Conservation (phyloP, 92 coral and sea anemone genomes). For the Palythoa grandis region DNA sequence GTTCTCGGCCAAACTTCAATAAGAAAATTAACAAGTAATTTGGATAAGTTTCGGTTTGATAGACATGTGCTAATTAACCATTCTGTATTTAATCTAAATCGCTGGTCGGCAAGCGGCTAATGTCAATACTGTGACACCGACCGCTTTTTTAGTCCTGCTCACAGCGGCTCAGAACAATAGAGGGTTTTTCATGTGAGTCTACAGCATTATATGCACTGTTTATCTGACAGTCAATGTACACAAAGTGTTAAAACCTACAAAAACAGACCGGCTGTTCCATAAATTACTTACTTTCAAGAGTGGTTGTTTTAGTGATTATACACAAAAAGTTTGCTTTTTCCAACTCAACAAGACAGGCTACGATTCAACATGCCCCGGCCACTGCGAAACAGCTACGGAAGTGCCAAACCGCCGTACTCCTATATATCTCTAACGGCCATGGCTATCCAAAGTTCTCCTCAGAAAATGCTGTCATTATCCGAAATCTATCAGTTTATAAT, state of each 20-base stretch:
- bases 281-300: constrained; percentile 53
- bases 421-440: constrained; percentile 96
- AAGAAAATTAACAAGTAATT: constrained; percentile 99
- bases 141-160: constrained; percentile 68
- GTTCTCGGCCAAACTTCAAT: constrained; percentile 99
- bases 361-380: constrained; percentile 92
- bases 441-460: constrained; percentile 99
- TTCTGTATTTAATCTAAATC: constrained; percentile 97
- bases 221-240: constrained; percentile 90
- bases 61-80: constrained; percentile 99
- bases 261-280: constrained; percentile 72
- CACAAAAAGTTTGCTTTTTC: constrained; percentile 25
- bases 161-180: constrained; percentile 86
- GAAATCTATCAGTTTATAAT: constrained; percentile 98
- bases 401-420: constrained; percentile 98
- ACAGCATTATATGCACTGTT: constrained; percentile 79
- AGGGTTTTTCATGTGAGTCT: constrained; percentile 91
- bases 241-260: constrained; percentile 75
- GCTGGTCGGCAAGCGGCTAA: constrained; percentile 92
- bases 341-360: constrained; percentile 8
- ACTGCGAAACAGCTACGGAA: constrained; percentile 96
- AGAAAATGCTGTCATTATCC: constrained; percentile 95
- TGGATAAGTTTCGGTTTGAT: constrained; percentile 99
- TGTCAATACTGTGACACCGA: constrained; percentile 87
- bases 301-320: constrained; percentile 53